Conservation (phyloP, 1,140 invertebrate genomes). For the Papilio aristodemus region DNA sequence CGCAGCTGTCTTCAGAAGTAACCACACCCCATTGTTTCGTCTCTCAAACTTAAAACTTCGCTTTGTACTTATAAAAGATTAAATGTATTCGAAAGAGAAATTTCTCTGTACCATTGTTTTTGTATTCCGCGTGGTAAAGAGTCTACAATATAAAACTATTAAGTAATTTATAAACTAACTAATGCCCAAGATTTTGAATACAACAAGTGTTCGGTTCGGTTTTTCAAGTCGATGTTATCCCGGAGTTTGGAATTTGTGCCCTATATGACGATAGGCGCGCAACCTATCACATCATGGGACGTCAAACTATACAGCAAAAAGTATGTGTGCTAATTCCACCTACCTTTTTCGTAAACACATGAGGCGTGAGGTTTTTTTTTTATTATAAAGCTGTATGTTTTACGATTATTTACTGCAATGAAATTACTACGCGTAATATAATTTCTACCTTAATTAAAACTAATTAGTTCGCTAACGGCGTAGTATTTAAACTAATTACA, state of each 20-base stretch:
- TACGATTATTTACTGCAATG: too few relatives aligned
- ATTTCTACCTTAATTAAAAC: not conserved
- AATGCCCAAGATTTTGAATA: not conserved
- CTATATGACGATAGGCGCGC: too few relatives aligned
- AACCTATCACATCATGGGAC: too few relatives aligned
- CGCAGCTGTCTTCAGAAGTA: conserved; percentile 22
- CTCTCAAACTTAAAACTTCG: conserved; percentile 20
- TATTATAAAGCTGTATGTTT: too few relatives aligned
- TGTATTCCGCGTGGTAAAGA: not conserved
- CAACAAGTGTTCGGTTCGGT: too few relatives aligned
- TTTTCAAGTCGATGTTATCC: too few relatives aligned
- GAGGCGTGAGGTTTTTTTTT: too few relatives aligned
- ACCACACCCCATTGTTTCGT: conserved; percentile 18
- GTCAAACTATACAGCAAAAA: too few relatives aligned
- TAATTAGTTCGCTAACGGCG: not conserved
- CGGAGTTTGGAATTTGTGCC: too few relatives aligned
- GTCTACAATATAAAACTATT: not conserved
- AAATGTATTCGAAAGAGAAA: conserved; percentile 30
- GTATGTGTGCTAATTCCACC: too few relatives aligned
- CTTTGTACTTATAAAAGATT: conserved; percentile 26
- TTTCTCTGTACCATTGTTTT: conserved; percentile 21
- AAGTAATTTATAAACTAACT: not conserved
- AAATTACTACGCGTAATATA: not conserved
- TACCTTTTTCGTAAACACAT: too few relatives aligned
- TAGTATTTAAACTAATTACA: not conserved